Evolutionary conservation across 1,140 invertebrate species (phyloP).

Genomic region (Musca domestica): DNA sequence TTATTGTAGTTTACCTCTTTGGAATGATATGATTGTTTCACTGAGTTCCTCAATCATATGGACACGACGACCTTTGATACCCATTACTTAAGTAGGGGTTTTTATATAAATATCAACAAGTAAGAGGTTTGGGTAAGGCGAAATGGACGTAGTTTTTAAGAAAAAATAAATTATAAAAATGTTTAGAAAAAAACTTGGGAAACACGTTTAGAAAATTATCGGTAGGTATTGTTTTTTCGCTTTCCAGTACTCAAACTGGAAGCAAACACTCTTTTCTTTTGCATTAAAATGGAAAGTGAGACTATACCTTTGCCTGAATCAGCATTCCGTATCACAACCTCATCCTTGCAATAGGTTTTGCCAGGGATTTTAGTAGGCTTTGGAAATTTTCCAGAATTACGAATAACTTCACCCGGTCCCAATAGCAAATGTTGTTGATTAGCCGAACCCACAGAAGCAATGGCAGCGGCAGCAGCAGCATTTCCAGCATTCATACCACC

Average conservation of each 20-base stretch:
- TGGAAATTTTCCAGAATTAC: slow-evolving; percentile 81
- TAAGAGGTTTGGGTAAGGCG: no score
- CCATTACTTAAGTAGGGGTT: slow-evolving; percentile 83
- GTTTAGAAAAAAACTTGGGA: not conserved
- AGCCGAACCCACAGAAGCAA: slow-evolving; percentile 47
- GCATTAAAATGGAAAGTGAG: not conserved
- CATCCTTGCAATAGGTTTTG: slow-evolving; percentile 90
- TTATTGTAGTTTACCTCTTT: slow-evolving; percentile 77
- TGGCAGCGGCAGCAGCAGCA: slow-evolving; percentile 47
- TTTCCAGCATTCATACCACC: slow-evolving; percentile 38
- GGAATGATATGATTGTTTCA: slow-evolving; percentile 96
- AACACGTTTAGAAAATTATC: not conserved
- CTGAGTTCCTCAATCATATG: slow-evolving; percentile 97
- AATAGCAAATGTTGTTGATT: slow-evolving; percentile 58
- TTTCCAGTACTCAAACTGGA: not conserved
- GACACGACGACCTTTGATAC: slow-evolving; percentile 93
- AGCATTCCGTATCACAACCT: slow-evolving; percentile 88
- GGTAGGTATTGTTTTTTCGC: not conserved
- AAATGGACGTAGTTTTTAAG: no score
- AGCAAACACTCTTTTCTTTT: not conserved
- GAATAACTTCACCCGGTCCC: slow-evolving; percentile 77
- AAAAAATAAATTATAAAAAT: not conserved
- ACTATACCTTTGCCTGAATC: slow-evolving; percentile 88
- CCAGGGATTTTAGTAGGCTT: slow-evolving; percentile 87
- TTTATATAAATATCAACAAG: no score